Percentiles rank a stretch among this genome's conserved stretches.
Conservation (phyloP, 2,113 vertebrate genomes). For the Paratilapia polleni region DNA sequence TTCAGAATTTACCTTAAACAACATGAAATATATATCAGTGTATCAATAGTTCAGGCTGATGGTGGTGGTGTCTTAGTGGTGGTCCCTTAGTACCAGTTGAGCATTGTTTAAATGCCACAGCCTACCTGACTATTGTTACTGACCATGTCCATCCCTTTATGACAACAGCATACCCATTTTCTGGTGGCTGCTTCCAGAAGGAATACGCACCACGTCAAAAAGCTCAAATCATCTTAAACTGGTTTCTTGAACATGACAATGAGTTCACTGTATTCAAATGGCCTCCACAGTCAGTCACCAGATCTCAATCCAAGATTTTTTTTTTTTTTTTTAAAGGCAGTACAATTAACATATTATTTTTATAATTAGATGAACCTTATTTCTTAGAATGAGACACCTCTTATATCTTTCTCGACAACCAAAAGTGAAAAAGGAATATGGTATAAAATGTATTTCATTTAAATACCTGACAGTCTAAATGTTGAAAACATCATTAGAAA, state of each 20-base stretch:
- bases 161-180: background rate
- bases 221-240: background rate
- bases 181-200: background rate
- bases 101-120: background rate
- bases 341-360: no score
- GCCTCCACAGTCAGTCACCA: background rate
- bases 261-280: background rate
- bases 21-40: no score
- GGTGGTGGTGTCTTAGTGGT: no score
- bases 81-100: background rate
- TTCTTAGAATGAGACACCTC: background rate
- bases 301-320: background rate
- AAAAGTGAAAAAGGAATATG: background rate
- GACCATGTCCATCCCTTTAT: background rate
- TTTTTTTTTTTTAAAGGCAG: no score
- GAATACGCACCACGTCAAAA: background rate
- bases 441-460: background rate
- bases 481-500: background rate
- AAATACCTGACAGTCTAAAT: background rate
- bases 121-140: no score
- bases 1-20: background rate
- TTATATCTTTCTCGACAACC: background rate
- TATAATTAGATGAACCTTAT: accelerated
- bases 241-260: background rate
- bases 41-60: no score